phyloP scores from a whole-genome alignment of 2,888 invertebrate genomes.

The Clostera curtula region DNA sequence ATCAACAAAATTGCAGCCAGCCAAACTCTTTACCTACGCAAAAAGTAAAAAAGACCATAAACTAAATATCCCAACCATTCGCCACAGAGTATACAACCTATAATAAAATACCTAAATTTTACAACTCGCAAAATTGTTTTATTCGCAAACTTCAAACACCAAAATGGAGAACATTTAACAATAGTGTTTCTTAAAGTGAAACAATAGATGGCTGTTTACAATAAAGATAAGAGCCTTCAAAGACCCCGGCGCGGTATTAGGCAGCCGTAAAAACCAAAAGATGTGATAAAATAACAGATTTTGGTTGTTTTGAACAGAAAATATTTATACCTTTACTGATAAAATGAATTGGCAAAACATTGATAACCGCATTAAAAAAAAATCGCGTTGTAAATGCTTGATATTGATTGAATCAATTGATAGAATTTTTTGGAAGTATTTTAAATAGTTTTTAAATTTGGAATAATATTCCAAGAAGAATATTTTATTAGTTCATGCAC shows the following conservation, averaged over 20 bases:
- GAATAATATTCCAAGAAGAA: no score
- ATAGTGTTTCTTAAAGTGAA: slow-evolving; percentile 10
- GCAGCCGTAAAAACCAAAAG: slow-evolving; percentile 19
- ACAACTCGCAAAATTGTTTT: slow-evolving; percentile 22
- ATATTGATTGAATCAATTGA: no score
- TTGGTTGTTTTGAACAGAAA: slow-evolving; percentile 16
- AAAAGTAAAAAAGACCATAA: slow-evolving; percentile 1
- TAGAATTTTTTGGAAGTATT: no score
- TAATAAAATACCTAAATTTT: slow-evolving; percentile 16
- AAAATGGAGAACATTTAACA: slow-evolving; percentile 16
- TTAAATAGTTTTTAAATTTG: no score
- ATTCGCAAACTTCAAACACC: slow-evolving; percentile 23
- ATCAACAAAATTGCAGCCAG: no score
- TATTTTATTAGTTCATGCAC: no score
- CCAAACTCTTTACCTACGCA: neutral
- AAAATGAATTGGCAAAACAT: no score
- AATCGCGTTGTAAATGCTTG: no score
- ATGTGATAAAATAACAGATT: slow-evolving; percentile 20
- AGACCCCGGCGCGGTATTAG: slow-evolving; percentile 25
- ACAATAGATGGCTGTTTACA: slow-evolving; percentile 19
- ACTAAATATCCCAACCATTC: slow-evolving; percentile 6
- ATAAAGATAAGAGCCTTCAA: slow-evolving; percentile 29
- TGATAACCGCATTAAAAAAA: no score
- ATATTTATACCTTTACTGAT: slow-evolving; percentile 12
- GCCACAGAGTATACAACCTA: slow-evolving; percentile 8